Evolutionary conservation across 1,140 invertebrate genomes (phyloP), one percentile per base, ranked within the genome.

Genomic region (Macrobrachium rosenbergii): DNA sequence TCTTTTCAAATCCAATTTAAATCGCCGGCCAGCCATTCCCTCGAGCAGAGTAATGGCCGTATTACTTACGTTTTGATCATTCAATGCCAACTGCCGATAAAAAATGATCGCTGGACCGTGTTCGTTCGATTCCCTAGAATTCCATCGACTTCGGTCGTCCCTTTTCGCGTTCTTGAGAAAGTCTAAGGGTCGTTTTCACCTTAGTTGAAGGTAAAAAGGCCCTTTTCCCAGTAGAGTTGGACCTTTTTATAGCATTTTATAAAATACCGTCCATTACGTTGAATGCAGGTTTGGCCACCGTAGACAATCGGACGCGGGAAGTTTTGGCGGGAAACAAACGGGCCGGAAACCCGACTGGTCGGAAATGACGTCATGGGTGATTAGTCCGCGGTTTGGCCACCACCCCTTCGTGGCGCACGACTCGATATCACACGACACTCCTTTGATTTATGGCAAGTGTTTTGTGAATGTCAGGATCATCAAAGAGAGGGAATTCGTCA

Each of bases 331-430:
- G 64, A 73, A 87, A 87, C 84, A 87, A 87, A 87, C 84, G 84
- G 84, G 73, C 77, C 77, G 84, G 84, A 87, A 87, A 87, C 84
- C 78, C 72, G 64, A 72, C 84, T 87, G 84, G 84, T 80, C 84
- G 84, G 84, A 87, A 87, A 87, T 87, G 84, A 87, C 84, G 84
- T 80, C 84, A 81, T 69, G 84, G 84, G 84, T 87, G 84, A 87
- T 87, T 87, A 87, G 84, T 87, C 81, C 78, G 84, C 84, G 64
- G 84, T 73, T 60, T 59, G 78, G 67, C 84, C 84, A 62, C 84
- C 84, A 73, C 78, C 83, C 83, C 83, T 45, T 63, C 67, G 84
- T 73, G 77, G 84, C 84, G 84, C 78, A 58, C 84, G 64, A 87
- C 84, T 87, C 84, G 77, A 87, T 87, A 87, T 78, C 78, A 87